phyloP scores from a whole-genome alignment of 2,888 invertebrate species.

The Syritta pipiens region DNA sequence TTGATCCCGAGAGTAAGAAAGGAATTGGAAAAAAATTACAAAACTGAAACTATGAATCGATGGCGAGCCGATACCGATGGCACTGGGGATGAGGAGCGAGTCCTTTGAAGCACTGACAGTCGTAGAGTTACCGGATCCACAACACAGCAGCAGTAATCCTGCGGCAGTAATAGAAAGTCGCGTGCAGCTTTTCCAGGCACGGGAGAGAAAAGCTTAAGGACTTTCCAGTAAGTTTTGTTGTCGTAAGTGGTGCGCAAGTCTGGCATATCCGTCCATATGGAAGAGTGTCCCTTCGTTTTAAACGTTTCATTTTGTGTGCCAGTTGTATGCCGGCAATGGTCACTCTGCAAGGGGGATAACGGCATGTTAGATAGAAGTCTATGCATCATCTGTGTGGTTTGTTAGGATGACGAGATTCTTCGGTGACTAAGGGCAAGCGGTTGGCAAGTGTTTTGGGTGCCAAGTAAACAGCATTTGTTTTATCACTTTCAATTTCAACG shows the following conservation, averaged over 20 bases:
- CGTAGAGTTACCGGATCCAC: conserved; percentile 24
- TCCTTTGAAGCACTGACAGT: too few relatives aligned
- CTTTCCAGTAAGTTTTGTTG: conserved; percentile 47
- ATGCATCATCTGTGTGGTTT: too few relatives aligned
- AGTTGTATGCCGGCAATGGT: conserved; percentile 2
- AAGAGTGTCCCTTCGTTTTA: conserved; percentile 4
- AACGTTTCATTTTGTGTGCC: not conserved
- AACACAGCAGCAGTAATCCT: too few relatives aligned
- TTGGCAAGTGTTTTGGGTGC: too few relatives aligned
- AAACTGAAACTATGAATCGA: conserved; percentile 61
- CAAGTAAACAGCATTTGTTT: too few relatives aligned
- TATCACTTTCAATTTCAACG: too few relatives aligned
- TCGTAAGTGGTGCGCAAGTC: conserved; percentile 52
- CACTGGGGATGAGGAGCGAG: conserved; percentile 48
- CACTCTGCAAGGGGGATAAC: too few relatives aligned
- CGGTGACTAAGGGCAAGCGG: too few relatives aligned
- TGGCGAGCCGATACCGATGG: conserved; percentile 19
- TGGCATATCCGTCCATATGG: conserved; percentile 42
- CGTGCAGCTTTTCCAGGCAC: conserved; percentile 27
- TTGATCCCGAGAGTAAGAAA: conserved; percentile 55
- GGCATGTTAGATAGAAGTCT: too few relatives aligned
- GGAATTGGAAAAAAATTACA: conserved; percentile 57
- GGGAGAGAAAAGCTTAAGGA: conserved; percentile 29
- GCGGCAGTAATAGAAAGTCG: conserved; percentile 49
- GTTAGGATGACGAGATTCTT: too few relatives aligned